A percentile compares a stretch with the other conserved stretches of the same genome.
phyloP scores from a whole-genome alignment of 2,113 vertebrate species.

The Polypterus bichir region DNA sequence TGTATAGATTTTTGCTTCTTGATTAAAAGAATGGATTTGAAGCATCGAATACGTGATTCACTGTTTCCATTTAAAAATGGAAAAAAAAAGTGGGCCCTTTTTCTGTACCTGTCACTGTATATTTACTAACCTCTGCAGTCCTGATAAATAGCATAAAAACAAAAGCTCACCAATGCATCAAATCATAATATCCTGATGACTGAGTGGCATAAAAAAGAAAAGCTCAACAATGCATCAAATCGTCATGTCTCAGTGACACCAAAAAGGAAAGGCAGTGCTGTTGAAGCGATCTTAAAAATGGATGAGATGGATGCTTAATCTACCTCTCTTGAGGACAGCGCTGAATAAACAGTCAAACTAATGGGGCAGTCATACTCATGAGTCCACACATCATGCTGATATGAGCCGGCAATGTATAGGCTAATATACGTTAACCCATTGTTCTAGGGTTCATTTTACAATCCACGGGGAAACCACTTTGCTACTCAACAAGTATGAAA shows the following conservation, averaged over 20 bases:
- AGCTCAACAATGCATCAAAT: neutral
- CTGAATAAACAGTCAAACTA: neutral
- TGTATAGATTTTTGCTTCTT: no score
- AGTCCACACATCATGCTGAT: neutral
- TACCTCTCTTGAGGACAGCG: neutral
- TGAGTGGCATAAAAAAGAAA: no score
- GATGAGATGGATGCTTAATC: constrained; percentile 1
- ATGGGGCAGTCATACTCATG: neutral
- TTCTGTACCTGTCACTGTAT: no score
- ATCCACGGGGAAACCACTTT: neutral
- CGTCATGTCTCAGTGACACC: neutral
- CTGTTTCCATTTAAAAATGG: no score
- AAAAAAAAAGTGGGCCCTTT: no score
- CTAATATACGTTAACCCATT: neutral
- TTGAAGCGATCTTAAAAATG: neutral
- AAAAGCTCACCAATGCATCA: no score
- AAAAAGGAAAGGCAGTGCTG: neutral
- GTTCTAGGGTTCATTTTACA: neutral
- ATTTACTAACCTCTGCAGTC: no score
- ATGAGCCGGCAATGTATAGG: neutral
- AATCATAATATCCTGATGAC: no score
- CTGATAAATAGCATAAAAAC: no score
- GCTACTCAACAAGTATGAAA: constrained; percentile 1
- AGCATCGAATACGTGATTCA: no score
- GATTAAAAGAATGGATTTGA: no score